Percentiles rank a stretch among this genome's conserved stretches.
Evolutionary conservation across 2,888 invertebrate genomes (phyloP).

Genomic region (Eledone cirrhosa): DNA sequence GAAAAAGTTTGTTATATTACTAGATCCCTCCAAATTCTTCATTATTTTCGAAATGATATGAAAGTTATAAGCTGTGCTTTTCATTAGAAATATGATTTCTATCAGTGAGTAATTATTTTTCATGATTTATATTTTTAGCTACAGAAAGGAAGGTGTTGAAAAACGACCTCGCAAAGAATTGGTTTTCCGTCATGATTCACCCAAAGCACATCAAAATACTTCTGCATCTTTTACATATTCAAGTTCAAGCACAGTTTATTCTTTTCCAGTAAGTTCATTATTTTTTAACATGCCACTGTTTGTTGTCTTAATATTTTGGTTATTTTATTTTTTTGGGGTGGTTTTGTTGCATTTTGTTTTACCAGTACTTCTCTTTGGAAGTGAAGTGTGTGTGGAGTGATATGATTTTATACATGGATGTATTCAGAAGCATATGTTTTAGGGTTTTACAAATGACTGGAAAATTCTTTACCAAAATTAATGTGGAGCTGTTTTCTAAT

Average conservation of each 20-base stretch:
- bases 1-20: too few species aligned
- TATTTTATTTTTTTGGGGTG: background rate
- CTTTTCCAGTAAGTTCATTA: background rate
- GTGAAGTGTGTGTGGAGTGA: too few species aligned
- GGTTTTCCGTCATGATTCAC: slow-evolving; percentile 34
- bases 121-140: slow-evolving; percentile 38
- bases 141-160: slow-evolving; percentile 51
- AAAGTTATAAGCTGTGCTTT: too few species aligned
- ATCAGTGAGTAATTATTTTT: too few species aligned
- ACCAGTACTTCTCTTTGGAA: background rate
- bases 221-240: background rate
- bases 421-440: too few species aligned
- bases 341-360: background rate
- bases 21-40: too few species aligned
- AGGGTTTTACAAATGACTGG: too few species aligned
- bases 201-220: background rate
- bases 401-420: too few species aligned
- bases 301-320: background rate
- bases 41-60: too few species aligned
- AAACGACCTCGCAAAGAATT: slow-evolving; percentile 45
- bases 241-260: background rate
- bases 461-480: too few species aligned
- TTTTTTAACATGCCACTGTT: background rate
- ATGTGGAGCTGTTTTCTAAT: too few species aligned
- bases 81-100: too few species aligned